phyloP scores from a whole-genome alignment of 2,113 vertebrate species.

The Carassius auratus region DNA sequence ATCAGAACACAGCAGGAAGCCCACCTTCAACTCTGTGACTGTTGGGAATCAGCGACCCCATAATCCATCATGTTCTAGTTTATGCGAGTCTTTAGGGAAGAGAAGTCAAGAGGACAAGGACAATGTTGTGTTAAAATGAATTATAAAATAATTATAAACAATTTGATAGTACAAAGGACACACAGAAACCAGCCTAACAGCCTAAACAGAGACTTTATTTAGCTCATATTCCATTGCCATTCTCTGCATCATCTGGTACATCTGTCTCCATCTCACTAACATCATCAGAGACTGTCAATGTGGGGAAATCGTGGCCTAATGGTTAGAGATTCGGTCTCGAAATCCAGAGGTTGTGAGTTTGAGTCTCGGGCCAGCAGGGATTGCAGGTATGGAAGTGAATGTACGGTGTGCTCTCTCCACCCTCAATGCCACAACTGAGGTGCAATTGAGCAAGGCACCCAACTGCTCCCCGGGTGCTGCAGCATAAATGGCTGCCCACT shows the following conservation, averaged over 20 bases:
- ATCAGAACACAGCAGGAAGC: neutral
- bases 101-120: neutral
- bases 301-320: neutral
- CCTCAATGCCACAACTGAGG: too few relatives aligned
- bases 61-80: slow-evolving; percentile 22
- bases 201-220: neutral
- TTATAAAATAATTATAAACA: neutral
- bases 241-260: neutral
- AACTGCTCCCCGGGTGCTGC: too few relatives aligned
- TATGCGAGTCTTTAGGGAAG: neutral
- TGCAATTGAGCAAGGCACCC: too few relatives aligned
- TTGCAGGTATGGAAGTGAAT: too few relatives aligned
- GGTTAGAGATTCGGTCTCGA: too few relatives aligned
- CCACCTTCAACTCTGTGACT: neutral
- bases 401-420: too few relatives aligned
- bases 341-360: too few relatives aligned
- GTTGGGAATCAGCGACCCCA: too few relatives aligned
- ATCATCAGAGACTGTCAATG: neutral
- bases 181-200: neutral
- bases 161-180: neutral
- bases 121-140: neutral
- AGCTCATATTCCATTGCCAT: neutral
- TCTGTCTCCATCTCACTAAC: neutral
- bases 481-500: too few relatives aligned
- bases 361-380: too few relatives aligned